A percentile compares a stretch with the other conserved stretches of the same genome.
Evolutionary conservation across 1,140 invertebrate species (phyloP).

Genomic region (Caerostris extrusa): DNA sequence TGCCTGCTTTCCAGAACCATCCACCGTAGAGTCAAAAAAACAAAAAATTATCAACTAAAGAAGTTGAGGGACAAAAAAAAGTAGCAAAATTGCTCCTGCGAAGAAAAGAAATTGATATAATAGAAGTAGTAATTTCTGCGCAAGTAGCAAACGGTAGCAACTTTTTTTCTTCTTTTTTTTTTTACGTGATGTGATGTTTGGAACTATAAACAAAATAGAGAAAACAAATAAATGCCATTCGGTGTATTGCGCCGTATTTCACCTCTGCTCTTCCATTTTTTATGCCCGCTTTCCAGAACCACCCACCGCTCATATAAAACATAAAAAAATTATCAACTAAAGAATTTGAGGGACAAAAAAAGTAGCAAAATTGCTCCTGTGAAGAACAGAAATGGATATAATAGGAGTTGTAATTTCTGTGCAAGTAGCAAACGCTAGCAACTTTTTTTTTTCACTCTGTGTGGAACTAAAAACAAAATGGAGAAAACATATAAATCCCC

Average conservation of each 20-base stretch:
- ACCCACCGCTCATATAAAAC: neutral
- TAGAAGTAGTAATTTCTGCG: neutral
- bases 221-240: slow-evolving; percentile 22
- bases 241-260: neutral
- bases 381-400: neutral
- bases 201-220: neutral
- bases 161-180: neutral
- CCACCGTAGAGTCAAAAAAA: neutral
- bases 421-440: neutral
- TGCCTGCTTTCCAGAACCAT: neutral
- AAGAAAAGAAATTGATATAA: neutral
- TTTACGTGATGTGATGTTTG: neutral
- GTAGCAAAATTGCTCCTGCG: neutral
- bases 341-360: neutral
- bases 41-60: slow-evolving; percentile 1
- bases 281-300: neutral
- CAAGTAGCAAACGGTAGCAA: neutral
- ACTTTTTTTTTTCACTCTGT: neutral
- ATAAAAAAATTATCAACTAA: neutral
- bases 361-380: neutral
- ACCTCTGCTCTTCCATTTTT: neutral
- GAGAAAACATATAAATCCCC: neutral
- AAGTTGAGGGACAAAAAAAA: neutral
- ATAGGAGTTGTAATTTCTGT: neutral
- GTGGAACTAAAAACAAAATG: neutral